Base-by-base conservation (phyloP, 2,113 vertebrate genomes). In the Chelonoidis abingdonii region DNA sequence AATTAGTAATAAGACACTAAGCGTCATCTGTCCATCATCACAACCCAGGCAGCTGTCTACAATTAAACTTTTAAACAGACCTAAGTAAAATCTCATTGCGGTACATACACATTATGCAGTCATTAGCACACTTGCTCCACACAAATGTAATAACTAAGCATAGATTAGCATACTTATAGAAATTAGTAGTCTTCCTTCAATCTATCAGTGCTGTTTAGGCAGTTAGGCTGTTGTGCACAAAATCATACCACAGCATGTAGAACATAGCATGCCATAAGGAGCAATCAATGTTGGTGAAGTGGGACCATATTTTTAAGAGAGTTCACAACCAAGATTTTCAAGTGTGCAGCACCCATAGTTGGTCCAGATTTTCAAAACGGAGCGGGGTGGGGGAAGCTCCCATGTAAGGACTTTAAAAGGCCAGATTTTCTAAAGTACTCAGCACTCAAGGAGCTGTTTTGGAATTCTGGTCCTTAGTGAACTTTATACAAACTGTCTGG, bases 61-160 rank as follows among this genome's bases (percentile, higher is more conserved):
- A 95, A 97, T 95, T 93, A 94, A 41, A 83, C 93, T 96, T 90
- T 80, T 87, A 87, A 95, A 94, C 69, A 90, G 80, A 89, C 72
- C 81, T 87, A 94, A 89, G 62, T 35, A 56, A 92, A 96, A 97
- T 92, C 94, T 80, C 96, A 87, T 52, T 62, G 84, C 89, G 92
- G 83, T 95, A 94, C 92, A 97, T 97, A 97, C 89, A 95, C 89
- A 94, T 97, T 97, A 96, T 59, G 62, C 86, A 83, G 80, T 93
- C 94, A 95, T 97, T 96, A 97, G 92, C 92, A 97, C 93, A 83
- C 93, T 94, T 87, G 59, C 69, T 56, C 82, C 38, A 65, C 29
- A 87, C 21, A 96, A 97, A 93, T 75, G 72, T 78, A 95, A 90
- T 62, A 95, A 95, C 93, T 79, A 84, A 83, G 83, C 80, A 80